phyloP scores from a whole-genome alignment of 2,888 invertebrate species.

The Ormyrus rosae region DNA sequence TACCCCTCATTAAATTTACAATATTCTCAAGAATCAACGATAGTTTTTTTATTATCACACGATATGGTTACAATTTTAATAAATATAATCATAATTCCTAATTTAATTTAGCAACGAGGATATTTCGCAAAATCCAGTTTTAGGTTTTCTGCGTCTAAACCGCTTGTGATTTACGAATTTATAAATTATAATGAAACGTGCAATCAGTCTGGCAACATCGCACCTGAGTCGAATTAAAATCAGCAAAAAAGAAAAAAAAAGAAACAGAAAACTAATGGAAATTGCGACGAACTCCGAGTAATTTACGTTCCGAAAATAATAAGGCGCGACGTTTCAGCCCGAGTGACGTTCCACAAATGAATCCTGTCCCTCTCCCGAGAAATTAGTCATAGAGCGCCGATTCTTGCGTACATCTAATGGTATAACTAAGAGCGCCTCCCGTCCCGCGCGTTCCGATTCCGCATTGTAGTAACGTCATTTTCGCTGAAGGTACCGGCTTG shows the following conservation, averaged over 20 bases:
- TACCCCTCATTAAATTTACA: too few species aligned
- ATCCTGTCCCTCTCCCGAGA: neutral
- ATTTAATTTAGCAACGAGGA: too few species aligned
- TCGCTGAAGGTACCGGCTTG: neutral
- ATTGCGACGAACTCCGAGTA: neutral
- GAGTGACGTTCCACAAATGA: neutral
- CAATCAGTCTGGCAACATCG: neutral
- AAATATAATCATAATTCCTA: too few species aligned
- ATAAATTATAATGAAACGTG: neutral
- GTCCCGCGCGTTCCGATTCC: neutral
- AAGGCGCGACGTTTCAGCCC: neutral
- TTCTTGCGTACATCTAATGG: conserved; percentile 8
- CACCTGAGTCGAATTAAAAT: neutral
- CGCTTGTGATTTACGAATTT: too few species aligned
- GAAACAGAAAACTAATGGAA: neutral
- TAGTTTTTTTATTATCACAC: too few species aligned
- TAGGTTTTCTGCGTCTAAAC: too few species aligned
- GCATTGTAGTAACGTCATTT: conserved; percentile 15
- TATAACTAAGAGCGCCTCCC: neutral
- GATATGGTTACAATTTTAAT: too few species aligned
- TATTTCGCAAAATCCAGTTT: too few species aligned
- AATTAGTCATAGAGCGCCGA: neutral
- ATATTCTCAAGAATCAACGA: too few species aligned
- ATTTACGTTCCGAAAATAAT: conserved; percentile 4
- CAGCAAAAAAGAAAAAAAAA: neutral